Conservation (phyloP, 2,888 invertebrate species). For the Polyploca ridens region DNA sequence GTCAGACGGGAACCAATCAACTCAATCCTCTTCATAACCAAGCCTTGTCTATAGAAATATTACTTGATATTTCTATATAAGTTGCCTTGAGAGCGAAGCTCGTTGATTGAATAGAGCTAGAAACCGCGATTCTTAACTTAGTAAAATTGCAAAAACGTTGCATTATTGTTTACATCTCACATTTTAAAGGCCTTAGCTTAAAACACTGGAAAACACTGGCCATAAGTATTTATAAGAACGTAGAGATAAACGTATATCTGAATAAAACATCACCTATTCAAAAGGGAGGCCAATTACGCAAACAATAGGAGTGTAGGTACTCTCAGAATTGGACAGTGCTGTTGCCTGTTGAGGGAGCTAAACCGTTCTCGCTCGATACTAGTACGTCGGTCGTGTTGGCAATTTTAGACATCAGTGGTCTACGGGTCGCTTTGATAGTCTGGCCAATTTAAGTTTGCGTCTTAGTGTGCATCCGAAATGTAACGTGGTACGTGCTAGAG, state of each 20-base stretch:
- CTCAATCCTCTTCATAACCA: too few relatives aligned
- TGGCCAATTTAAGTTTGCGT: slow-evolving; percentile 7
- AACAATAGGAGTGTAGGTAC: slow-evolving; percentile 15
- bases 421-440: background rate
- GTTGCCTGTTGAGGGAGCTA: background rate
- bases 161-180: too few relatives aligned
- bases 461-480: background rate
- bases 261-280: slow-evolving; percentile 18
- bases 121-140: too few relatives aligned
- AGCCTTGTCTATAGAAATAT: too few relatives aligned
- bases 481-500: too few relatives aligned
- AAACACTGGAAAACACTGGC: background rate
- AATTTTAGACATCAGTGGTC: background rate
- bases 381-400: background rate
- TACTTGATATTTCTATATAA: too few relatives aligned
- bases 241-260: background rate
- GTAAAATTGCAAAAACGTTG: too few relatives aligned
- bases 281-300: slow-evolving; percentile 23
- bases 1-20: background rate
- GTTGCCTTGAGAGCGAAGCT: too few relatives aligned
- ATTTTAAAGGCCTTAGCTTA: background rate
- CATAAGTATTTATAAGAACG: background rate
- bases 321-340: background rate
- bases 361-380: background rate
- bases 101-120: background rate